Evolutionary conservation across 2,888 invertebrate genomes (phyloP).

Genomic region (Orthosia incerta): DNA sequence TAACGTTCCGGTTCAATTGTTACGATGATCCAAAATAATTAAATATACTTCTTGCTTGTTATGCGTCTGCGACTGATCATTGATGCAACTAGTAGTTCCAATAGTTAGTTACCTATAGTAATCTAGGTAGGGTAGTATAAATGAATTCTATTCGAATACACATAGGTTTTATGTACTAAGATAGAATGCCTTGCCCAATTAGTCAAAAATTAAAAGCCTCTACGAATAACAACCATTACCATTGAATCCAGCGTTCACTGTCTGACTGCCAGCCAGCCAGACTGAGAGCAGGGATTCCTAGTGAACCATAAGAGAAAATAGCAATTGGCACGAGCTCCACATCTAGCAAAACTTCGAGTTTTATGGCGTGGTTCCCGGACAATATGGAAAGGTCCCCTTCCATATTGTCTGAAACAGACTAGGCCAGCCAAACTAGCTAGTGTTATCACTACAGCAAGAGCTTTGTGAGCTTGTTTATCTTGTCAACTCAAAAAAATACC

Average conservation of each 20-base stretch:
- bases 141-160: neutral
- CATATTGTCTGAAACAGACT: too few species aligned
- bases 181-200: neutral
- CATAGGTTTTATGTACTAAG: neutral
- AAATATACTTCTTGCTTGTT: slow-evolving; percentile 23
- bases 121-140: neutral
- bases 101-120: neutral
- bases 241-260: neutral
- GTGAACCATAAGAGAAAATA: too few species aligned
- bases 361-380: too few species aligned
- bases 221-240: neutral
- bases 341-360: too few species aligned
- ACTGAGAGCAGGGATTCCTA: too few species aligned
- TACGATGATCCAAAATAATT: slow-evolving; percentile 21
- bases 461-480: neutral
- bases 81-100: slow-evolving; percentile 21
- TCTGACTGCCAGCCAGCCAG: too few species aligned
- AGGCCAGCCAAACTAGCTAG: too few species aligned
- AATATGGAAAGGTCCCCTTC: too few species aligned
- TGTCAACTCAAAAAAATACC: neutral
- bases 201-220: neutral
- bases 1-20: slow-evolving; percentile 24
- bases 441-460: too few species aligned
- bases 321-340: too few species aligned
- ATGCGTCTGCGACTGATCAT: slow-evolving; percentile 10